phyloP scores from a whole-genome alignment of 2,888 invertebrate species.

The Physocephala rufipes region DNA sequence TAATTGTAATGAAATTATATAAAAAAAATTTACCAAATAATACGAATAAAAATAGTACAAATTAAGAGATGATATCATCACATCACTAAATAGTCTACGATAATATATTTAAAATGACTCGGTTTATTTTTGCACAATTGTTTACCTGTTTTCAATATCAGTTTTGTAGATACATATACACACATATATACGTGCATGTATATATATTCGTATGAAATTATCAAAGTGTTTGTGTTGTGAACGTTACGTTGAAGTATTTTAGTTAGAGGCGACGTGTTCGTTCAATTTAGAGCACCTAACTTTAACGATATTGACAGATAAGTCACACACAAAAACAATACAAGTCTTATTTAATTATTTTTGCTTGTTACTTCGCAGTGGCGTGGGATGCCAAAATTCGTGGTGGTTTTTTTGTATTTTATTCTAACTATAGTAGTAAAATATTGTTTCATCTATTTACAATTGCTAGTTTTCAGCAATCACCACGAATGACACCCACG shows the following conservation, averaged over 20 bases:
- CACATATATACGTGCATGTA: neutral
- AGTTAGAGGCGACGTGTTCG: conserved; percentile 24
- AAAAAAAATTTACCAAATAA: conserved; percentile 14
- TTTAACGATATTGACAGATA: no score
- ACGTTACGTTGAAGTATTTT: neutral
- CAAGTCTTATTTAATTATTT: no score
- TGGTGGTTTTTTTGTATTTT: no score
- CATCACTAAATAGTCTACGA: conserved; percentile 24
- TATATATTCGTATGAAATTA: neutral
- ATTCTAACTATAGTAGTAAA: no score
- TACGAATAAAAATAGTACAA: conserved; percentile 21
- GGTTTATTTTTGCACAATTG: conserved; percentile 22
- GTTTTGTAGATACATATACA: neutral
- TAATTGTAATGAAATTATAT: conserved; percentile 1
- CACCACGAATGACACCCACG: no score
- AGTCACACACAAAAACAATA: no score
- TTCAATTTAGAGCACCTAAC: no score
- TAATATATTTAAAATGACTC: conserved; percentile 6
- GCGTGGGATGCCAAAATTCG: no score
- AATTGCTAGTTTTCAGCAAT: no score
- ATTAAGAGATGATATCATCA: conserved; percentile 28
- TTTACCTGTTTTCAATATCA: conserved; percentile 30
- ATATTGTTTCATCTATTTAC: no score
- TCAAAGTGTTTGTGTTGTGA: neutral
- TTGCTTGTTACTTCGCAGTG: no score